These are phyloP conservation scores for Shinisaurus crocodilurus DNA, from an alignment of 2,113 vertebrate species.

Conservation along the genomic window DNA sequence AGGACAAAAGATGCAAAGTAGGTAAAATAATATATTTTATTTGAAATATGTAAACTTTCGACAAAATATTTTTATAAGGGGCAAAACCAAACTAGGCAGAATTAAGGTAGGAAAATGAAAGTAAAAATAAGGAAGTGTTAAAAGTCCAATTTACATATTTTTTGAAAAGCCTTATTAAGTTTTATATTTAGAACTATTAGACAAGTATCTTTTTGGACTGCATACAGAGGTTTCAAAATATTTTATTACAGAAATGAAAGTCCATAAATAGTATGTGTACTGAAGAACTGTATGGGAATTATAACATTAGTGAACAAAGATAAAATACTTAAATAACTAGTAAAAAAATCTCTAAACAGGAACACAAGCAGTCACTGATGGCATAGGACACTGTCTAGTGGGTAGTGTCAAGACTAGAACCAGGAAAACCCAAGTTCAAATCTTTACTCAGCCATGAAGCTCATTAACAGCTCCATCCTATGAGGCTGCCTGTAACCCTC, in stretches of 20 bases:
- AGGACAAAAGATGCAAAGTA: no score
- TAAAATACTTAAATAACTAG: neutral
- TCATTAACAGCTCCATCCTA: no score
- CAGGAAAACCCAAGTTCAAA: neutral
- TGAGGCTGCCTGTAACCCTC: no score
- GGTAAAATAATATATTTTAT: no score
- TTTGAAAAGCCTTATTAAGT: no score
- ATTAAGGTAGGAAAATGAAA: no score
- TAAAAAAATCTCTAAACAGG: neutral
- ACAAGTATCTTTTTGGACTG: neutral
- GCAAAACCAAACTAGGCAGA: no score
- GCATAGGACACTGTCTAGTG: neutral
- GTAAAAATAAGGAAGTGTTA: no score
- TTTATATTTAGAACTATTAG: no score
- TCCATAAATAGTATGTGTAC: neutral
- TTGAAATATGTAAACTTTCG: no score
- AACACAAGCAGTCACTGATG: neutral
- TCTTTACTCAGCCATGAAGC: neutral
- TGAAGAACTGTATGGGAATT: neutral
- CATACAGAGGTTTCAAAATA: neutral
- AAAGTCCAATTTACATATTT: no score
- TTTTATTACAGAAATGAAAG: neutral
- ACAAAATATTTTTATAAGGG: no score
- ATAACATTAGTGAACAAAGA: neutral
- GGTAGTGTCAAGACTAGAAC: neutral